These are phyloP conservation scores for Drosophila robusta DNA, from an alignment of 2,888 invertebrate species.

Conservation along the genomic window DNA sequence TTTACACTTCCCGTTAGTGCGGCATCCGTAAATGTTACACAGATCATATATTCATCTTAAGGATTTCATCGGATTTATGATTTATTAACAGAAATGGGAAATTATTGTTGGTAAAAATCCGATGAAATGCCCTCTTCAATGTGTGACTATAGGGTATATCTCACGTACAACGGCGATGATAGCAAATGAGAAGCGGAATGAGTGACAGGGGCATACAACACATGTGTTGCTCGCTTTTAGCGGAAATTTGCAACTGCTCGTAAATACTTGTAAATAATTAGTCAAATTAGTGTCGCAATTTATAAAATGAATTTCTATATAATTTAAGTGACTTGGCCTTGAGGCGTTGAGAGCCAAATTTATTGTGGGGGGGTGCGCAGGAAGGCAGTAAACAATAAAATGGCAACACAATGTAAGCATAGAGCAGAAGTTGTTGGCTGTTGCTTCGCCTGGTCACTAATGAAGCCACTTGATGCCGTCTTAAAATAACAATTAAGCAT, in stretches of 20 bases:
- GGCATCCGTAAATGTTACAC: too few relatives aligned
- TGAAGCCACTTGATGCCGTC: constrained; percentile 53
- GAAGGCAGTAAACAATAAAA: constrained; percentile 18
- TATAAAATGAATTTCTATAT: constrained; percentile 69
- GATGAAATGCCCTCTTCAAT: not conserved
- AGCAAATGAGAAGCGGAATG: not conserved
- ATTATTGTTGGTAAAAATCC: too few relatives aligned
- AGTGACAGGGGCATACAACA: constrained; percentile 21
- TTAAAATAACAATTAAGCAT: constrained; percentile 39
- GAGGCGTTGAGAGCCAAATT: constrained; percentile 10
- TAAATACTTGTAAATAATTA: constrained; percentile 74
- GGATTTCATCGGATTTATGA: too few relatives aligned
- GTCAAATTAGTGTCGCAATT: constrained; percentile 73
- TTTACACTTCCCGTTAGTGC: too few relatives aligned
- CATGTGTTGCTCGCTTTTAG: constrained; percentile 18
- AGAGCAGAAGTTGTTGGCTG: constrained; percentile 5
- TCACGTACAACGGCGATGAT: not conserved
- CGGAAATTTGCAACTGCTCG: constrained; percentile 71
- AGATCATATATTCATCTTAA: too few relatives aligned
- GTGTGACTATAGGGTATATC: constrained; percentile 23
- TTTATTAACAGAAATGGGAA: too few relatives aligned
- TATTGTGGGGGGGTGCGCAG: not conserved
- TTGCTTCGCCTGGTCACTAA: constrained; percentile 24
- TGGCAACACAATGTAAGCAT: constrained; percentile 7
- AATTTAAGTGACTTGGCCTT: constrained; percentile 46